These are phyloP conservation scores for Danio tinwini DNA, from an alignment of 2,797 vertebrate species.

Conservation along the genomic window DNA sequence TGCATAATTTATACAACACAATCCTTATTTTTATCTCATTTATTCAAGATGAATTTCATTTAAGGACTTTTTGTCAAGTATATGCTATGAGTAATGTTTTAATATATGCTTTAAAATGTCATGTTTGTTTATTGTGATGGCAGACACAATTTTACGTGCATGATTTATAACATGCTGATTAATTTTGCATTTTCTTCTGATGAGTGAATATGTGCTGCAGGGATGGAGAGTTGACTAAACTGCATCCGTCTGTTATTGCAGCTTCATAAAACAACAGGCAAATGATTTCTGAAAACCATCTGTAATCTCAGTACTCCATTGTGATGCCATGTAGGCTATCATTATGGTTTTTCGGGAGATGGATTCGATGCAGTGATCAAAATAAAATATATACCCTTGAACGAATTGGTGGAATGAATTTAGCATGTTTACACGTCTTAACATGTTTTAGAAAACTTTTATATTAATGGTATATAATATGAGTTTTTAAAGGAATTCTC, in stretches of 20 bases:
- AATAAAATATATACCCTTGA: conserved; percentile 14
- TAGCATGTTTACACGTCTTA: background rate
- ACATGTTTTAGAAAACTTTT: too few relatives aligned
- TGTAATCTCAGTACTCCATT: background rate
- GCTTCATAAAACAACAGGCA: conserved; percentile 11
- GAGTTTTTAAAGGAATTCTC: too few relatives aligned
- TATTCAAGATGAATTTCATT: conserved; percentile 64
- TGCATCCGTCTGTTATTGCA: background rate
- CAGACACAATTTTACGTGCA: conserved; percentile 1
- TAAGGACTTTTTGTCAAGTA: conserved; percentile 9
- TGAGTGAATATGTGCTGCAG: conserved; percentile 5
- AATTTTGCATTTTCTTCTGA: background rate
- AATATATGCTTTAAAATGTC: conserved; percentile 53
- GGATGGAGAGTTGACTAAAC: conserved; percentile 1
- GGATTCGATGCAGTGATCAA: background rate
- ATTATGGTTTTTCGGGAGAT: conserved; percentile 12
- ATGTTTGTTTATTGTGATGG: conserved; percentile 30
- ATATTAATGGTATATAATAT: too few relatives aligned
- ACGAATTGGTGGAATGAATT: background rate
- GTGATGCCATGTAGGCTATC: background rate
- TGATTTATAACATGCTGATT: conserved; percentile 1
- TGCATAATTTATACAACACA: conserved; percentile 58
- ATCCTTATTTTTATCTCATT: conserved; percentile 63
- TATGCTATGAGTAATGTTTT: conserved; percentile 50
- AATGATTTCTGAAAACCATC: background rate